Conservation (phyloP, 2,888 invertebrate genomes). For the Alloscopus bannaensis region DNA sequence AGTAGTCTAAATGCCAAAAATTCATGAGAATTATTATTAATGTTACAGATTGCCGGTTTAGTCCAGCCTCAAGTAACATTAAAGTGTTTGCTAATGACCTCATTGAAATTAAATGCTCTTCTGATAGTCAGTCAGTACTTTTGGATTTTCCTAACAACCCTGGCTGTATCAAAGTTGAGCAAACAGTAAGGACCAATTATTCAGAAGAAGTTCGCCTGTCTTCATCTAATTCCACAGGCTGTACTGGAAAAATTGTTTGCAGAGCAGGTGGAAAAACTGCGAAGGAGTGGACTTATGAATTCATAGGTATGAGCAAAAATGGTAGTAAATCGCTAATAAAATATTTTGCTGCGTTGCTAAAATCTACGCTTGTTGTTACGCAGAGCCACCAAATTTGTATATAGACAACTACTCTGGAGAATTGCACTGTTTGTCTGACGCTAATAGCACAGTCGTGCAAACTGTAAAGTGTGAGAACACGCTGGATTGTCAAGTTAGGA, state of each 20-base stretch:
- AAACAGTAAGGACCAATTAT: too few species aligned
- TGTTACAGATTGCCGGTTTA: not conserved
- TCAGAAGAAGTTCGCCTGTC: too few species aligned
- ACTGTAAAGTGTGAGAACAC: conserved; percentile 47
- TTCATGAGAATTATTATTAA: not conserved
- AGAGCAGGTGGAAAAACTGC: not conserved
- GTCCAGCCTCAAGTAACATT: not conserved
- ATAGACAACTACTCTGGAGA: conserved; percentile 46
- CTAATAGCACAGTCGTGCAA: conserved; percentile 1
- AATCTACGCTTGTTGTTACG: too few species aligned
- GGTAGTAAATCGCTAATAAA: too few species aligned
- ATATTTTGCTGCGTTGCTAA: too few species aligned
- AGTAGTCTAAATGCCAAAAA: too few species aligned
- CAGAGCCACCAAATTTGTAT: conserved; percentile 17
- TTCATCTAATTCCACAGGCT: not conserved
- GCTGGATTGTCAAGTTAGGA: conserved; percentile 42
- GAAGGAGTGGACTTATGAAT: conserved; percentile 11
- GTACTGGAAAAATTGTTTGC: not conserved
- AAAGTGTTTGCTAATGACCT: conserved; percentile 3
- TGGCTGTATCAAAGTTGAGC: not conserved
- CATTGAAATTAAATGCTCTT: conserved; percentile 15
- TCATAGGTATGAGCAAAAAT: conserved; percentile 20
- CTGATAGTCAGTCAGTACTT: not conserved
- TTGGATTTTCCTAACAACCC: too few species aligned
- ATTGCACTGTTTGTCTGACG: conserved; percentile 39